Percentiles rank a stretch among this genome's conserved stretches.
Conservation (phyloP, 2,113 vertebrate species). For the Anarrhichthys ocellatus region DNA sequence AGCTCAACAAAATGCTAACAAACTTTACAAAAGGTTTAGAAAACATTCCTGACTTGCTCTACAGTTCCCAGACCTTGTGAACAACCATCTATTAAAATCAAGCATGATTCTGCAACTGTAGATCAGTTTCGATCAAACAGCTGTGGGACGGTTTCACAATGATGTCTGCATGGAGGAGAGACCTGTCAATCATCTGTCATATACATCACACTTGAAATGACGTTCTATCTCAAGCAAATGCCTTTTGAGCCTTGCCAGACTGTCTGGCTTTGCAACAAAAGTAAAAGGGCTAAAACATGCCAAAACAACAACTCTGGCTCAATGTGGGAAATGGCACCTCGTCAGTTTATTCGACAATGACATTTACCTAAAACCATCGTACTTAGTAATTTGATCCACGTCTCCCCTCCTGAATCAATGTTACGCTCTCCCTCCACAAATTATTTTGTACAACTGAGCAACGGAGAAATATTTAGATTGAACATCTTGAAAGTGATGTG, state of each 20-base stretch:
- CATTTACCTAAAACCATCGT: conserved; percentile 48
- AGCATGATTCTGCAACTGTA: neutral
- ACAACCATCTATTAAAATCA: neutral
- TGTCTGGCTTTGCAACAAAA: conserved; percentile 32
- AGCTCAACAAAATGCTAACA: neutral
- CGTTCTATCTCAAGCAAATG: conserved; percentile 26
- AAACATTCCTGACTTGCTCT: neutral
- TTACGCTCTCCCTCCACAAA: conserved; percentile 36
- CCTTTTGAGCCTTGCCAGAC: conserved; percentile 27
- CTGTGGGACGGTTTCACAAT: conserved; percentile 23
- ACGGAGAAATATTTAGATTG: conserved; percentile 41
- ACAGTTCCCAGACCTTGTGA: too few species aligned
- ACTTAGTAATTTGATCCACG: conserved; percentile 41
- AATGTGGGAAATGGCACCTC: conserved; percentile 52
- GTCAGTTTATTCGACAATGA: conserved; percentile 47
- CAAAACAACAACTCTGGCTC: conserved; percentile 31
- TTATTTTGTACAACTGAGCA: conserved; percentile 45
- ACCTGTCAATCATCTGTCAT: conserved; percentile 48
- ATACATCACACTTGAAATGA: conserved; percentile 39
- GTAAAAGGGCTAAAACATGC: conserved; percentile 38
- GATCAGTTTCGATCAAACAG: neutral
- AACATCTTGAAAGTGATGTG: neutral
- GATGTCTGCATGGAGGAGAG: conserved; percentile 26
- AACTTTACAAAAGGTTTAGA: neutral
- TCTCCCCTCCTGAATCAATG: conserved; percentile 25